phyloP scores from a whole-genome alignment of 2,797 vertebrate species.

The Lycodopsis pacificus region DNA sequence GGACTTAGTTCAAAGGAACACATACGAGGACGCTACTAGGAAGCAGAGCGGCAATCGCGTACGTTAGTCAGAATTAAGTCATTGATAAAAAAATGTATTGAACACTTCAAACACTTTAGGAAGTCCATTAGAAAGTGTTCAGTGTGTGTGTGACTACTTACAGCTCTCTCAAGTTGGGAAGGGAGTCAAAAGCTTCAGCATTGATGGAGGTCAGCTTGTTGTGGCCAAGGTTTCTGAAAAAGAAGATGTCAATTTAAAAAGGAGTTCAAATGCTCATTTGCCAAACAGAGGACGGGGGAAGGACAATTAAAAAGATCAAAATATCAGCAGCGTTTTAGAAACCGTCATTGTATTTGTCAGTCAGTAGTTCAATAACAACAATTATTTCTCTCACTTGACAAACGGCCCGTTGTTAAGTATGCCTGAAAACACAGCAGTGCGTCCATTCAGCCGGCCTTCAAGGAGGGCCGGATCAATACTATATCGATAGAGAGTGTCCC shows the following conservation, averaged over 20 bases:
- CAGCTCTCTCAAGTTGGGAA: constrained; percentile 92
- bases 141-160: constrained; percentile 83
- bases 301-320: background rate
- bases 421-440: constrained; percentile 64
- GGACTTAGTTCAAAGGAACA: constrained; percentile 80
- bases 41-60: constrained; percentile 28
- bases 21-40: constrained; percentile 62
- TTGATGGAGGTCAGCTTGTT: constrained; percentile 91
- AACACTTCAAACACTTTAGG: background rate
- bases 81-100: constrained; percentile 13
- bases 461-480: constrained; percentile 85
- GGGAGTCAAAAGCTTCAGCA: constrained; percentile 86
- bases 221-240: constrained; percentile 93
- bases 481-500: constrained; percentile 71
- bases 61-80: constrained; percentile 24
- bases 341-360: constrained; percentile 16
- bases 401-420: constrained; percentile 53
- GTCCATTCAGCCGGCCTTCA: constrained; percentile 68
- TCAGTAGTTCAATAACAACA: constrained; percentile 42
- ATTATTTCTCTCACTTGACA: constrained; percentile 60
- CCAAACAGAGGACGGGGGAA: background rate
- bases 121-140: background rate
- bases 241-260: background rate
- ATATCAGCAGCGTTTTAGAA: background rate
- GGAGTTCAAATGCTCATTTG: background rate